These are phyloP conservation scores for Lordiphosa stackelbergi DNA, from an alignment of 1,140 invertebrate genomes.

Conservation along the genomic window DNA sequence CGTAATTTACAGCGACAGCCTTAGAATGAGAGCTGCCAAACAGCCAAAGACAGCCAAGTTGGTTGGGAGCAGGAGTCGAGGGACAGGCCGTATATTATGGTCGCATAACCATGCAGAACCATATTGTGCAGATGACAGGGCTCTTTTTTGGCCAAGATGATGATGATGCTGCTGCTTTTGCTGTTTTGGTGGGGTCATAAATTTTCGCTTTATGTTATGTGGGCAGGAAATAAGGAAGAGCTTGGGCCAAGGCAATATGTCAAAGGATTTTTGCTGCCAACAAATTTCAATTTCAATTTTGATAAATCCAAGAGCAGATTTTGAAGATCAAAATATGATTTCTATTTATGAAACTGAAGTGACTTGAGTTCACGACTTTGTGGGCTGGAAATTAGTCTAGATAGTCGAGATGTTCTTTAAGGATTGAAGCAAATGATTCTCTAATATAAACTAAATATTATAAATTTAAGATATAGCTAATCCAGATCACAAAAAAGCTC, in stretches of 20 bases:
- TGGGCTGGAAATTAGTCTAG: too few relatives aligned
- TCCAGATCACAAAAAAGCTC: too few relatives aligned
- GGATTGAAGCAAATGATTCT: too few relatives aligned
- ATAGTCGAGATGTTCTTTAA: too few relatives aligned
- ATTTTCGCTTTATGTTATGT: constrained; percentile 19
- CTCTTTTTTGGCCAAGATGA: constrained; percentile 15
- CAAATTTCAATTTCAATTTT: background rate
- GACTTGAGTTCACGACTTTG: too few relatives aligned
- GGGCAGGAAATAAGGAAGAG: background rate
- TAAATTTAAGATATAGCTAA: too few relatives aligned
- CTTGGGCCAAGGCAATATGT: constrained; percentile 5
- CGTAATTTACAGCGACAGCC: constrained; percentile 41
- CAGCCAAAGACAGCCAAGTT: constrained; percentile 17
- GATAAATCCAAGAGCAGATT: too few relatives aligned
- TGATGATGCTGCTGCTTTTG: background rate
- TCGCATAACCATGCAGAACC: constrained; percentile 40
- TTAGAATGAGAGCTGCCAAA: constrained; percentile 48
- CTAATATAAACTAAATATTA: too few relatives aligned
- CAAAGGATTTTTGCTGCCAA: constrained; percentile 6
- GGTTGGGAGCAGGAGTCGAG: background rate
- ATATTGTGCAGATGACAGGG: constrained; percentile 33
- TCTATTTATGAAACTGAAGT: too few relatives aligned
- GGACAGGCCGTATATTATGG: constrained; percentile 25
- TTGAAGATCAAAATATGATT: too few relatives aligned
- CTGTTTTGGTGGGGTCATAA: constrained; percentile 27